Conservation (phyloP, 2,113 vertebrate species). For the Istiophorus platypterus region DNA sequence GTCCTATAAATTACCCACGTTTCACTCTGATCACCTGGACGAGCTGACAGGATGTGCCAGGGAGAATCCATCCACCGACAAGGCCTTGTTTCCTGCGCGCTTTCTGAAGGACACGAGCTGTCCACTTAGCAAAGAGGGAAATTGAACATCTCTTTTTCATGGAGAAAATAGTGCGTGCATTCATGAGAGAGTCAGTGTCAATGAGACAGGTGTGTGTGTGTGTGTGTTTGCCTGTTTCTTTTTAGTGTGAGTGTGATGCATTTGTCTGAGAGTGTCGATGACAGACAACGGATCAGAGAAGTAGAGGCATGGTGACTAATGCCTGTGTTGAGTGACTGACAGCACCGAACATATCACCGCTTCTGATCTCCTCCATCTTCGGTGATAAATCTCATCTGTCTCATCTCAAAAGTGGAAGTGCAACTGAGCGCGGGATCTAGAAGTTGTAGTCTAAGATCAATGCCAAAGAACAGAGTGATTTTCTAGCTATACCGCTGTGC, state of each 20-base stretch:
- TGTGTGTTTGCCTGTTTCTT: constrained; percentile 15
- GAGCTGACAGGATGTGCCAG: constrained; percentile 66
- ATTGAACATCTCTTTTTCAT: constrained; percentile 81
- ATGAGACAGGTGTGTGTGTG: constrained; percentile 59
- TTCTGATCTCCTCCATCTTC: constrained; percentile 68
- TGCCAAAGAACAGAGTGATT: constrained; percentile 59
- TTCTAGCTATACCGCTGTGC: constrained; percentile 40
- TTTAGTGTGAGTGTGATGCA: constrained; percentile 54
- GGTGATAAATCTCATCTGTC: constrained; percentile 74
- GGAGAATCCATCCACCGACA: constrained; percentile 71
- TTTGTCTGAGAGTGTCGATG: constrained; percentile 65
- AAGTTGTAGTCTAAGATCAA: constrained; percentile 73
- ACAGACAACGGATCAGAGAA: constrained; percentile 78
- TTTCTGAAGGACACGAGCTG: constrained; percentile 77
- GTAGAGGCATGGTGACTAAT: constrained; percentile 71
- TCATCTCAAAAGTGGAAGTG: constrained; percentile 59
- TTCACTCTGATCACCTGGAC: constrained; percentile 66
- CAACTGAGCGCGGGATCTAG: constrained; percentile 50
- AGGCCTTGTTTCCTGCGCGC: constrained; percentile 67
- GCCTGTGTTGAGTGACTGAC: constrained; percentile 76
- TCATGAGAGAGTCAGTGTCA: constrained; percentile 24
- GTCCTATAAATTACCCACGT: constrained; percentile 63
- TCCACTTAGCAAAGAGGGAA: constrained; percentile 74
- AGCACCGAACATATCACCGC: constrained; percentile 65
- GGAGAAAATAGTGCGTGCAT: constrained; percentile 41